Base-by-base conservation (phyloP, 2,888 invertebrate genomes). In the Bombylius discolor region DNA sequence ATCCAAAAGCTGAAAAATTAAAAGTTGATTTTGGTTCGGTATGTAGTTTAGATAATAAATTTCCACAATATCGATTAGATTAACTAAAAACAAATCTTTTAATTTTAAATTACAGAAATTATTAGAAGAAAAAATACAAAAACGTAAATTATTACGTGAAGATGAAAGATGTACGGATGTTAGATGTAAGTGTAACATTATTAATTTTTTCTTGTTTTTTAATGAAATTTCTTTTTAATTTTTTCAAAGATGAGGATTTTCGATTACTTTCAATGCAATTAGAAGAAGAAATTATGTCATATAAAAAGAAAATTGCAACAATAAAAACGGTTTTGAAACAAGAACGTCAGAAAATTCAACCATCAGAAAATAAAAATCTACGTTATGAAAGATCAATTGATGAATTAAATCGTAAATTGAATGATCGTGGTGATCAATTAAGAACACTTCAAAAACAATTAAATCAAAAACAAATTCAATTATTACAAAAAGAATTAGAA, bases 251-350 rank as follows among this genome's bases (percentile, higher is more conserved):
- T 64, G 80, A 81, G 60, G 76, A 79, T 52, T 78, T 86, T 47
- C 75, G 89, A 45, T 81, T 81, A 56, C 78, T 81, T 59, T 67
- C 89, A 23, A 71, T 84, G 49, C 80, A 82, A 12, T 71, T 88
- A 53, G 87, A 92, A 64, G 83, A 84, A 59, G 85, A 88, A 57
- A 82, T 82, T 58, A 69, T 85, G 13, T 77, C 83, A 60, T 74
- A 82, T 1, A 80, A 81, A 62, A 81, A 83, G 32, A 89, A 90
- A 68, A 79, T 84, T 61, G 77, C 78, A 7, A 81, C 84, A 3
- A 67, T 85, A 0, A 81, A 81, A 66, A 81, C 81, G 0, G 79
- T 82, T 49, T 74, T 85, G 51, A 78, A 80, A 8, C 83, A 85
- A 58, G 82, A 88, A 53, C 82, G 84, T 61, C 82, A 82, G 48